Conservation (phyloP, 1,140 invertebrate species). For the Microplitis mediator region DNA sequence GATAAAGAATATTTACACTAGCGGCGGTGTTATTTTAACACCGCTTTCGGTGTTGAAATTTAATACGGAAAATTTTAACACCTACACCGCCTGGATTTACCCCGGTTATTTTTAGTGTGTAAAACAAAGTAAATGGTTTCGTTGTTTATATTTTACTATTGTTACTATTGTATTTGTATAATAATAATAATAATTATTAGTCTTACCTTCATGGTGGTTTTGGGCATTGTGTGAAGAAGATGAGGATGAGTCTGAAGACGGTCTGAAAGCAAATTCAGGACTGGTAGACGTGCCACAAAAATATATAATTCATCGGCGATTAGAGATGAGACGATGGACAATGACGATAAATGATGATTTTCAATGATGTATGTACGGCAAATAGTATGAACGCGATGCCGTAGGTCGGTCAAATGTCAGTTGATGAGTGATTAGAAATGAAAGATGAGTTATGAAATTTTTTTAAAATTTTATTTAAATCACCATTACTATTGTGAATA, state of each 20-base stretch:
- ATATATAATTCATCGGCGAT: conserved; percentile 35
- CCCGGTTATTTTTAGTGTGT: too few relatives aligned
- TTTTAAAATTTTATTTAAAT: background rate
- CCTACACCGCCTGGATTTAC: too few relatives aligned
- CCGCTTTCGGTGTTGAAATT: too few relatives aligned
- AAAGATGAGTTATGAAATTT: background rate
- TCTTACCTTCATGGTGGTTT: conserved; percentile 65
- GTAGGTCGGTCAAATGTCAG: too few relatives aligned
- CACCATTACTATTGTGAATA: background rate
- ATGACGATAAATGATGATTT: conserved; percentile 22
- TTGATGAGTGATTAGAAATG: too few relatives aligned
- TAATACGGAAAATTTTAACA: too few relatives aligned
- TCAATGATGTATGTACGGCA: background rate
- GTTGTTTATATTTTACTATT: background rate
- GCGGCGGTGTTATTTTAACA: too few relatives aligned
- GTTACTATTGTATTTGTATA: background rate
- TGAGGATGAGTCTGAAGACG: conserved; percentile 58
- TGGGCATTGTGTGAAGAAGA: conserved; percentile 57
- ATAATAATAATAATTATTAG: background rate
- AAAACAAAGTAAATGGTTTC: too few relatives aligned
- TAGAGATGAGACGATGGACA: conserved; percentile 45
- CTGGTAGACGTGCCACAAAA: conserved; percentile 47
- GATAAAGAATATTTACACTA: too few relatives aligned
- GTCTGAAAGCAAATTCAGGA: conserved; percentile 87
- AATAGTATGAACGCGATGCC: background rate